Percentiles rank a stretch among this genome's conserved stretches.
phyloP scores from a whole-genome alignment of 2,797 vertebrate genomes.

The Crenuchus spilurus region DNA sequence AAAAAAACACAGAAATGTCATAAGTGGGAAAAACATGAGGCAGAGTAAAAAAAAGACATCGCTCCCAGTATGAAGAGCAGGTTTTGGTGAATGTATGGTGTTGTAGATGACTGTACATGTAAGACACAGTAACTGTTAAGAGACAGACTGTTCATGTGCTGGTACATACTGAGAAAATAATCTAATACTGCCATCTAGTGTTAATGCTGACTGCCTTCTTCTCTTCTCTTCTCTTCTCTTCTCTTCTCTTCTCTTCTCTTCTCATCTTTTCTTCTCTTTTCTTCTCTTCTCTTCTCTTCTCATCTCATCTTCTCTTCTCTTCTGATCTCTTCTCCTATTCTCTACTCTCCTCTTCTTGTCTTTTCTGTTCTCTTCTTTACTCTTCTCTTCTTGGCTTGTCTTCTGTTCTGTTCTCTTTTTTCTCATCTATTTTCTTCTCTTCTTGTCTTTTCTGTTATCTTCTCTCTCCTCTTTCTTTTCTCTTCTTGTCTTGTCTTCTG shows the following conservation, averaged over 20 bases:
- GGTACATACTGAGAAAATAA: constrained; percentile 18
- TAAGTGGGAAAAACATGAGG: too few species aligned
- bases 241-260: constrained; percentile 17
- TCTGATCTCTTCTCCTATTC: too few species aligned
- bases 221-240: constrained; percentile 45
- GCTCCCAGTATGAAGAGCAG: too few species aligned
- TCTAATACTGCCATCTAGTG: constrained; percentile 25
- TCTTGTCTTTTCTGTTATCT: background rate
- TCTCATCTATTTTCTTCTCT: background rate
- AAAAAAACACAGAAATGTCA: too few species aligned
- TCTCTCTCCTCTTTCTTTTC: background rate
- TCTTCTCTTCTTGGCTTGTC: background rate
- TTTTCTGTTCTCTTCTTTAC: background rate
- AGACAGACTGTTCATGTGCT: background rate
- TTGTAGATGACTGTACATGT: too few species aligned
- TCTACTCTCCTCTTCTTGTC: too few species aligned
- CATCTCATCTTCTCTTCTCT: too few species aligned
- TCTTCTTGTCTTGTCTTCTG: too few species aligned
- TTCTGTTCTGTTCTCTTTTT: background rate
- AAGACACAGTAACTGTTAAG: too few species aligned
- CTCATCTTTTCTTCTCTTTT: constrained; percentile 45
- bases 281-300: constrained; percentile 17
- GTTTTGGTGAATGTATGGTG: too few species aligned
- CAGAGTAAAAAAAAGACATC: too few species aligned
- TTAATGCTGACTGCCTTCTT: background rate